These are phyloP conservation scores for Eriosoma lanigerum DNA, from an alignment of 1,140 invertebrate genomes.

Conservation along the genomic window DNA sequence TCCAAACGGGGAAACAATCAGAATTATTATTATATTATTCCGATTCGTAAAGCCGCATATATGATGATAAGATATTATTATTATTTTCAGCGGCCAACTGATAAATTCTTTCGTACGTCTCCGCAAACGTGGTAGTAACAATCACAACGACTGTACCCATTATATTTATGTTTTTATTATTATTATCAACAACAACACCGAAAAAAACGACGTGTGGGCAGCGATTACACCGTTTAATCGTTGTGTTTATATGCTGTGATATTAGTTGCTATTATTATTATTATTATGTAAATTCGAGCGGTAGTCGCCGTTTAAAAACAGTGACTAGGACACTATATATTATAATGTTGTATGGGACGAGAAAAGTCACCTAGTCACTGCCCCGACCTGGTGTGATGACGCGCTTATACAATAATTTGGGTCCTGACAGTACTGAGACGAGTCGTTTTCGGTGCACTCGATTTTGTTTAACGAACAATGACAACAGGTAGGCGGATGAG, in stretches of 20 bases:
- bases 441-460: neutral
- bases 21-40: neutral
- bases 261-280: neutral
- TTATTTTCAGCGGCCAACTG: too few relatives aligned
- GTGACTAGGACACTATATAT: neutral
- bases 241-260: neutral
- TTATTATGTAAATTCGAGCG: conserved; percentile 20
- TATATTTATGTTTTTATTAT: conserved; percentile 8
- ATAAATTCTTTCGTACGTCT: too few relatives aligned
- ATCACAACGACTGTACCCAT: too few relatives aligned
- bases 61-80: conserved; percentile 20
- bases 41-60: too few relatives aligned
- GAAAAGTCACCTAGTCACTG: conserved; percentile 17
- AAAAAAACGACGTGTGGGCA: conserved; percentile 32
- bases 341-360: neutral
- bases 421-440: neutral
- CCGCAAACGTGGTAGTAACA: too few relatives aligned
- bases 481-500: neutral
- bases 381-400: neutral
- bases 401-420: neutral
- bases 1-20: conserved; percentile 8
- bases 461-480: neutral
- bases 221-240: conserved; percentile 13
- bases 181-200: neutral
- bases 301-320: neutral